A percentile compares a stretch with the other conserved stretches of the same genome.
phyloP scores from a whole-genome alignment of 2,113 vertebrate genomes.

The Eurystomus gularis region DNA sequence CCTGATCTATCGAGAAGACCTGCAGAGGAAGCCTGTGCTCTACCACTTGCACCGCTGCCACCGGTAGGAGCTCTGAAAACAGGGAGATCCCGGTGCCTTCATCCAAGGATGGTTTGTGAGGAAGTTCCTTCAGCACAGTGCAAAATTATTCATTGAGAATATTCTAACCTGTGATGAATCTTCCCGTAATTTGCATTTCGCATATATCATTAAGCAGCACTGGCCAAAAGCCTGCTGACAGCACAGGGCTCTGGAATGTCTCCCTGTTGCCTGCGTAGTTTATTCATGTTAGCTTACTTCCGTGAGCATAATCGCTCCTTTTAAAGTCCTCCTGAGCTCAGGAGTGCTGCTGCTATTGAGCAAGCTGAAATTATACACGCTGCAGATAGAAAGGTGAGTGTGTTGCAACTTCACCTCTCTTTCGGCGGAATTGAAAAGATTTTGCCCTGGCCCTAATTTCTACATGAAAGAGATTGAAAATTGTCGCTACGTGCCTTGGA shows the following conservation, averaged over 20 bases:
- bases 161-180: background rate
- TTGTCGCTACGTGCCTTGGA: background rate
- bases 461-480: slow-evolving; percentile 23
- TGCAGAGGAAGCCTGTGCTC: background rate
- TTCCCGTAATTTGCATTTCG: background rate
- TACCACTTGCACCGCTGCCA: background rate
- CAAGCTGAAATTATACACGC: slow-evolving; percentile 56
- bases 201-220: background rate
- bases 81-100: background rate
- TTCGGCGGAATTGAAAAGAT: background rate
- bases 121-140: background rate
- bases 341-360: slow-evolving; percentile 39
- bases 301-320: slow-evolving; percentile 51
- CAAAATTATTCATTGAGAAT: slow-evolving; percentile 6
- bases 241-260: slow-evolving; percentile 49
- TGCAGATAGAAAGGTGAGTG: background rate
- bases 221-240: slow-evolving; percentile 51
- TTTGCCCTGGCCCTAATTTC: background rate
- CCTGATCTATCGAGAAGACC: background rate
- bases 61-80: background rate
- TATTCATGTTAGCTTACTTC: slow-evolving; percentile 41
- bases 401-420: background rate
- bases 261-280: slow-evolving; percentile 48
- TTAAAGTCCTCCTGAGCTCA: slow-evolving; percentile 49
- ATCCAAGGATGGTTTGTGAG: background rate